Evolutionary conservation across 2,113 vertebrate genomes (phyloP).

Genomic region (Eubucco bourcierii): DNA sequence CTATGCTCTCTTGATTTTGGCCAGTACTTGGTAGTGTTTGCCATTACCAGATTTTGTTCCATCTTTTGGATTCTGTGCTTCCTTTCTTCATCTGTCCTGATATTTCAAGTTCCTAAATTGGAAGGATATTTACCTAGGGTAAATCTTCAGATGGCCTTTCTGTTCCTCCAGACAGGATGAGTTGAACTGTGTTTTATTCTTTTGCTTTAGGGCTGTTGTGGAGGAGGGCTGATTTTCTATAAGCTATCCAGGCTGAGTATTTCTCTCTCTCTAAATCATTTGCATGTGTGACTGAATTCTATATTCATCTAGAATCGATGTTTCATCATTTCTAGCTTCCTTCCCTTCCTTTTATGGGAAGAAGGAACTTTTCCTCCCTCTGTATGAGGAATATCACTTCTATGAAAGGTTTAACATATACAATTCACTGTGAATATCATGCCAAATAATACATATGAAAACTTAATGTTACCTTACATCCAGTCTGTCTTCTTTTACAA

Average conservation of each 20-base stretch:
- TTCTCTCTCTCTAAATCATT: slow-evolving; percentile 3
- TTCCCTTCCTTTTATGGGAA: slow-evolving; percentile 34
- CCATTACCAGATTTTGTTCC: neutral
- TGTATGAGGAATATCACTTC: neutral
- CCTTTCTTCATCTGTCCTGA: neutral
- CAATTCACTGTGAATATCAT: slow-evolving; percentile 1
- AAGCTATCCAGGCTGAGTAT: slow-evolving; percentile 9
- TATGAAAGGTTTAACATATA: neutral
- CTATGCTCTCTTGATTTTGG: neutral
- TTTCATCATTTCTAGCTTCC: slow-evolving; percentile 19
- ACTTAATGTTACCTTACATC: neutral
- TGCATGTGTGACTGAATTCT: slow-evolving; percentile 17
- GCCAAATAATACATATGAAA: slow-evolving; percentile 19
- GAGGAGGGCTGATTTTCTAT: neutral
- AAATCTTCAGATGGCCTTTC: neutral
- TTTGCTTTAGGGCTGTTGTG: slow-evolving; percentile 9
- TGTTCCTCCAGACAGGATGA: neutral
- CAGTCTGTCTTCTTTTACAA: slow-evolving; percentile 15
- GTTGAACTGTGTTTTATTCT: neutral
- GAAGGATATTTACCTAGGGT: neutral
- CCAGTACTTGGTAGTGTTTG: neutral
- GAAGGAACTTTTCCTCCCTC: neutral
- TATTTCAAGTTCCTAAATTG: neutral
- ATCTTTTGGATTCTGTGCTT: neutral
- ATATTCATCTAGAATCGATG: slow-evolving; percentile 7